Percentiles rank a stretch among this genome's conserved stretches.
Evolutionary conservation across 2,888 invertebrate genomes (phyloP).

Genomic region (Masnerella sp.): DNA sequence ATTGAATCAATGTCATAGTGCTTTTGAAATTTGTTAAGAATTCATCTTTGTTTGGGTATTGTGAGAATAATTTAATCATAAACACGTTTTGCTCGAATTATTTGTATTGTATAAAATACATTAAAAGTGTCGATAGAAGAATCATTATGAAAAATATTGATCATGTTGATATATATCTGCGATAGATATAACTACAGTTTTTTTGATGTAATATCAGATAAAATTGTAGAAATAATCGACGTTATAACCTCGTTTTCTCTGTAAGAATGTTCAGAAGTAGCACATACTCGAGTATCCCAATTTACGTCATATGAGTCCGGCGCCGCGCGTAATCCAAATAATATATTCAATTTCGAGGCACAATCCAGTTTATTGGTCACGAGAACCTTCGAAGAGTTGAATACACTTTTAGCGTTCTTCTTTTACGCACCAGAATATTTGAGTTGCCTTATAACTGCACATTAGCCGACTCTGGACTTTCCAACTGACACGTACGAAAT

Average conservation of each 20-base stretch:
- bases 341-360: conserved; percentile 21
- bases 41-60: too few species aligned
- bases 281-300: conserved; percentile 44
- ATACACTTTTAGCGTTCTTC: not conserved
- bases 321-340: conserved; percentile 20
- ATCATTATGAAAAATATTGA: too few species aligned
- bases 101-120: too few species aligned
- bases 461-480: not conserved
- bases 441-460: too few species aligned
- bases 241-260: conserved; percentile 52
- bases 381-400: not conserved
- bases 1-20: too few species aligned
- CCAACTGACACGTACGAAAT: conserved; percentile 4
- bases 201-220: conserved; percentile 29
- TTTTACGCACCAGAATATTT: not conserved
- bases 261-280: conserved; percentile 58
- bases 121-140: too few species aligned
- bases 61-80: too few species aligned
- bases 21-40: too few species aligned
- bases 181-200: too few species aligned
- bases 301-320: conserved; percentile 35
- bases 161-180: too few species aligned
- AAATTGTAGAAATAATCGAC: conserved; percentile 41
- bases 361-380: conserved; percentile 7
- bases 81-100: too few species aligned